phyloP scores from a whole-genome alignment of 2,113 vertebrate species.

The Catharus minimus region DNA sequence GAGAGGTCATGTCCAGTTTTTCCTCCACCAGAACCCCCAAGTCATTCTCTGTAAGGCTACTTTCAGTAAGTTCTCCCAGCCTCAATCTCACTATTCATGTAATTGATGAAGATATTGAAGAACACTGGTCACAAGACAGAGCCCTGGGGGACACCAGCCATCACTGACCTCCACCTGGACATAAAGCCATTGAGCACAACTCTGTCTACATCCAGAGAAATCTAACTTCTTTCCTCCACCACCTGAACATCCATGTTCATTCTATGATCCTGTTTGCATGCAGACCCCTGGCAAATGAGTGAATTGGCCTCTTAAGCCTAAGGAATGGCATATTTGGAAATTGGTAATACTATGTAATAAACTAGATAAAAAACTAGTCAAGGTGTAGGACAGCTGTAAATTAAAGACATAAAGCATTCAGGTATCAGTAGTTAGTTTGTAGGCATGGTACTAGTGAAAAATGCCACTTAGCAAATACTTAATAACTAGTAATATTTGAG shows the following conservation, averaged over 20 bases:
- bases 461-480: background rate
- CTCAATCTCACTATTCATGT: background rate
- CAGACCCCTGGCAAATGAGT: background rate
- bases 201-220: background rate
- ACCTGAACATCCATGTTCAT: rapidly evolving
- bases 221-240: background rate
- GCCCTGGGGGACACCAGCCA: background rate
- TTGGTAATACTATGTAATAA: background rate
- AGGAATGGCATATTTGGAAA: background rate
- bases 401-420: background rate
- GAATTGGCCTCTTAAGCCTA: background rate
- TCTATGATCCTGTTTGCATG: background rate
- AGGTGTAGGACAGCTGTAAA: background rate
- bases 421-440: background rate
- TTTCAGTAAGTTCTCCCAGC: background rate
- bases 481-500: background rate
- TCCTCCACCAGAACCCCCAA: background rate
- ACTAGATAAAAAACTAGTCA: background rate
- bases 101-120: background rate
- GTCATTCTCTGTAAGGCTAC: background rate
- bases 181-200: background rate
- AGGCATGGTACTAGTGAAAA: background rate
- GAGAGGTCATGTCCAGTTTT: background rate
- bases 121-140: background rate
- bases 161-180: background rate